phyloP scores from a whole-genome alignment of 2,797 vertebrate species.

The Lithobates pipiens region DNA sequence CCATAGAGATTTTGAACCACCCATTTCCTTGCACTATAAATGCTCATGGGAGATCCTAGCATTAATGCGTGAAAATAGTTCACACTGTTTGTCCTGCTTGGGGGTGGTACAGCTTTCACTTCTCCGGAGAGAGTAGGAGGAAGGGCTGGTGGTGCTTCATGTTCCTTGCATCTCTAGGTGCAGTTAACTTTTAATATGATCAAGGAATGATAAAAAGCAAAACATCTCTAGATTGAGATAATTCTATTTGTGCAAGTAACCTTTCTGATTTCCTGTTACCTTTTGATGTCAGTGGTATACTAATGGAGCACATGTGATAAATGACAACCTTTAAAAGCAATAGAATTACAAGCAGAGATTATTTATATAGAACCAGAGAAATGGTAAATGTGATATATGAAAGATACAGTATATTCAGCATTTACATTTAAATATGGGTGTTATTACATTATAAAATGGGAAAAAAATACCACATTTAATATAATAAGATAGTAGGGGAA shows the following conservation, averaged over 20 bases:
- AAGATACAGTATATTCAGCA: background rate
- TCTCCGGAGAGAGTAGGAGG: too few relatives aligned
- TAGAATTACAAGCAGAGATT: slow-evolving; percentile 16
- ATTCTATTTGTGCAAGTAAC: slow-evolving; percentile 26
- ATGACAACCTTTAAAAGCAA: slow-evolving; percentile 38
- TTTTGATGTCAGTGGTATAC: background rate
- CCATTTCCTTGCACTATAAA: too few relatives aligned
- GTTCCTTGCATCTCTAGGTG: too few relatives aligned
- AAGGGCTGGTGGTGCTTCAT: too few relatives aligned
- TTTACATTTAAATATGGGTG: background rate
- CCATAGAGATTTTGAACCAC: too few relatives aligned
- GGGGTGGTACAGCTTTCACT: too few relatives aligned
- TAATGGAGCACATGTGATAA: slow-evolving; percentile 11
- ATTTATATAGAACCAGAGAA: slow-evolving; percentile 24
- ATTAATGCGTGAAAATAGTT: too few relatives aligned
- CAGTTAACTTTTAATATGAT: too few relatives aligned
- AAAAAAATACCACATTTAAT: too few relatives aligned
- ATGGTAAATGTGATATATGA: slow-evolving; percentile 1
- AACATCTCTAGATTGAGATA: background rate
- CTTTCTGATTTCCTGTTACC: slow-evolving; percentile 12
- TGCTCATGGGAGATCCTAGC: too few relatives aligned
- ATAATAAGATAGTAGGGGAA: too few relatives aligned
- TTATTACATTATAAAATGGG: background rate
- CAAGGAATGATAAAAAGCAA: slow-evolving; percentile 29
- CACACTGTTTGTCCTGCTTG: too few relatives aligned